Conservation (phyloP, 2,888 invertebrate species). For the Pyrochroa serraticornis region DNA sequence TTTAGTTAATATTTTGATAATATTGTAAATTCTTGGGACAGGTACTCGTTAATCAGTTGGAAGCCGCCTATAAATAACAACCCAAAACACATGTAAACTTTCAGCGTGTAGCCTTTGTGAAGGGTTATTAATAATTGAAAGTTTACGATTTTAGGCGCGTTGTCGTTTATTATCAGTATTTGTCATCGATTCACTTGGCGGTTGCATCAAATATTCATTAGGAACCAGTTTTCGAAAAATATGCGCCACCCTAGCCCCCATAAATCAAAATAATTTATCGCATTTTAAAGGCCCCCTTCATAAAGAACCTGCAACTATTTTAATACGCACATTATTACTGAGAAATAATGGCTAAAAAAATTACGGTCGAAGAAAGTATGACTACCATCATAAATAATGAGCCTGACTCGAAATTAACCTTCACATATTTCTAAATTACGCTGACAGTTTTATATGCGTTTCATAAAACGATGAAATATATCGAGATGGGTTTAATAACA, state of each 20-base stretch:
- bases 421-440: slow-evolving; percentile 33
- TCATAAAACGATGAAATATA: slow-evolving; percentile 31
- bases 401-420: slow-evolving; percentile 32
- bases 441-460: slow-evolving; percentile 32
- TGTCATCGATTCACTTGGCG: slow-evolving; percentile 16
- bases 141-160: slow-evolving; percentile 22
- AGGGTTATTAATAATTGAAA: slow-evolving; percentile 26
- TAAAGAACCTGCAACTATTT: slow-evolving; percentile 18
- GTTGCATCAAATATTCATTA: slow-evolving; percentile 12
- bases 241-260: slow-evolving; percentile 12
- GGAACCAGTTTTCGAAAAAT: slow-evolving; percentile 7
- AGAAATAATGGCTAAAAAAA: slow-evolving; percentile 1
- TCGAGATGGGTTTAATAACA: slow-evolving; percentile 23
- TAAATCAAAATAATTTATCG: slow-evolving; percentile 28
- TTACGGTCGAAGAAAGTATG: slow-evolving; percentile 14
- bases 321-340: slow-evolving; percentile 17
- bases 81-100: slow-evolving; percentile 31
- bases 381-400: slow-evolving; percentile 27
- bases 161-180: slow-evolving; percentile 24
- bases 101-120: slow-evolving; percentile 32
- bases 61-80: slow-evolving; percentile 19
- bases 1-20: background rate
- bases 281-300: slow-evolving; percentile 22
- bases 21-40: slow-evolving; percentile 8
- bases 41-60: slow-evolving; percentile 21